Evolutionary conservation across 1,140 invertebrate species (phyloP), one percentile per base, ranked within the genome.

Genomic region (Epicauta chinensis): DNA sequence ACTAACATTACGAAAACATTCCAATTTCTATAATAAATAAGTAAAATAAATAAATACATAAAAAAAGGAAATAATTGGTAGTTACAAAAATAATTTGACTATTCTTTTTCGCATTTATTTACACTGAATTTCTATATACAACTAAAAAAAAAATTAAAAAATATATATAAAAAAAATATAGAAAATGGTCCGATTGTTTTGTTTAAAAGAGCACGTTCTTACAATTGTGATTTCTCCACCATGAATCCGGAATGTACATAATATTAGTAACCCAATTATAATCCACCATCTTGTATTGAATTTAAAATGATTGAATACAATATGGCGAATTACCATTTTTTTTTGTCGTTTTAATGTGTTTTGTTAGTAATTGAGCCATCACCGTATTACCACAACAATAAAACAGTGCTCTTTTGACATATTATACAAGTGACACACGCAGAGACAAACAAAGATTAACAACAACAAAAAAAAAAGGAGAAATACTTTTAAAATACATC

Each of bases 51-150:
- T 3, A 23, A 23, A 23, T 23, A 23, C 7, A 23, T n/a, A 23
- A 23, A 23, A 23, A 5, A 23, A 23, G 23, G 23, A 23, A 5
- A 23, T 23, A 23, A 23, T 23, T 23, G 23, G 23, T 23, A 23
- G 7, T 7, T 23, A 7, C 23, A 23, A 23, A 23, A 23, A 23
- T 23, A 23, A 23, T 23, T 23, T 23, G 7, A 23, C 23, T 43
- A 6, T 31, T 43, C 30, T 31, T n/a, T 7, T 23, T 30, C n/a
- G 14, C 3, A 17, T 10, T 37, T 47, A 47, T 47, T 47, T 47
- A 47, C 45, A 47, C n/a, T 47, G 13, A 46, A 46, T 47, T 47
- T 23, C 23, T 23, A 47, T 47, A 17, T 47, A 47, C 45, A 47
- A 23, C 23, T 23, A 23, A 23, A 11, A 16, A 32, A 13, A 32